These are phyloP conservation scores for Meghimatium bilineatum DNA, from an alignment of 2,888 invertebrate species.

Conservation along the genomic window DNA sequence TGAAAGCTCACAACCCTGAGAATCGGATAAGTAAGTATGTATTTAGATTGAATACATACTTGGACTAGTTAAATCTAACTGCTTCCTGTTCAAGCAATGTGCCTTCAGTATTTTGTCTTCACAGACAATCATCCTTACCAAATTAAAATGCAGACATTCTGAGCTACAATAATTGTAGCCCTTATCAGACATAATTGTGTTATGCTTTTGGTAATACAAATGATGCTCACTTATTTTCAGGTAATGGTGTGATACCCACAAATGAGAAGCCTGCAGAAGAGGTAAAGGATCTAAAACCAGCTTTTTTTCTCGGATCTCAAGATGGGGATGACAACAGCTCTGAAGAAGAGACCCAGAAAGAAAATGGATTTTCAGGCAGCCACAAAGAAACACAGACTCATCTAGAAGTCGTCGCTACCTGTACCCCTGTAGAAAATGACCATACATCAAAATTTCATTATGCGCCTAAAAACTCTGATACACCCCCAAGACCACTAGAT, in stretches of 20 bases:
- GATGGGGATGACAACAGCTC: conserved; percentile 76
- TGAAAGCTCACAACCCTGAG: too few species aligned
- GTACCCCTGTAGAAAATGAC: too few species aligned
- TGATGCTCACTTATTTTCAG: not conserved
- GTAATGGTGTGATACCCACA: conserved; percentile 18
- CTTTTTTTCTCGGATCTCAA: conserved; percentile 52
- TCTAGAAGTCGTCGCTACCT: conserved; percentile 8
- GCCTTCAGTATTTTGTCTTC: too few species aligned
- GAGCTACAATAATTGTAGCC: too few species aligned
- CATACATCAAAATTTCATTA: not conserved
- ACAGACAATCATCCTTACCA: too few species aligned
- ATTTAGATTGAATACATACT: too few species aligned
- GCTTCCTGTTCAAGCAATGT: too few species aligned
- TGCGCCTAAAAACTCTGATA: conserved; percentile 39
- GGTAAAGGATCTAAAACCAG: conserved; percentile 31
- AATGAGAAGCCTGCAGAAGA: not conserved
- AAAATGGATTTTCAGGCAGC: conserved; percentile 53
- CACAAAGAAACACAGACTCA: conserved; percentile 81
- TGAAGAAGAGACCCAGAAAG: conserved; percentile 52
- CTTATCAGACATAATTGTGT: too few species aligned
- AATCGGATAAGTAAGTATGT: too few species aligned
- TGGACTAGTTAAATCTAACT: too few species aligned
- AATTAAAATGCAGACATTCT: too few species aligned
- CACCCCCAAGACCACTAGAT: conserved; percentile 60
- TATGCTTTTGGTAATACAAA: not conserved